These are phyloP conservation scores for Caracal caracal DNA, from an alignment of 2,113 vertebrate genomes.

Conservation along the genomic window DNA sequence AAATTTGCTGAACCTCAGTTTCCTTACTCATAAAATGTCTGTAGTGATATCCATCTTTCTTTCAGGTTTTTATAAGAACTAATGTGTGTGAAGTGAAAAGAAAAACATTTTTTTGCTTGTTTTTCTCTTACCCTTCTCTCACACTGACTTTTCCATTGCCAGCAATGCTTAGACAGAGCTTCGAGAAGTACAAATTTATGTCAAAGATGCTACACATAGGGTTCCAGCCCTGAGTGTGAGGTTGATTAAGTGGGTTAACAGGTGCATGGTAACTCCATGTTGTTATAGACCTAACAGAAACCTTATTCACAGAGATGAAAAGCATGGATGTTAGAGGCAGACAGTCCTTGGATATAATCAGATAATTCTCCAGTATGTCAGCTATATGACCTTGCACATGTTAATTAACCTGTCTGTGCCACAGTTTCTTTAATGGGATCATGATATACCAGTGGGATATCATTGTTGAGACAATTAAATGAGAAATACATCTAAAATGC, in stretches of 20 bases:
- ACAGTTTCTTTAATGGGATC: neutral
- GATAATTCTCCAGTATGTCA: neutral
- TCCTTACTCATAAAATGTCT: neutral
- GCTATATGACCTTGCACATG: neutral
- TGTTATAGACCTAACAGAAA: neutral
- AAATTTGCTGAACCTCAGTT: neutral
- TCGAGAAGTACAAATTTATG: neutral
- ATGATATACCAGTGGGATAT: neutral
- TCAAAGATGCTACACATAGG: neutral
- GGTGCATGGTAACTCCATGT: neutral
- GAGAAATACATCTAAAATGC: neutral
- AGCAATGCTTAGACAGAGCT: neutral
- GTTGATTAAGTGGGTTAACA: neutral
- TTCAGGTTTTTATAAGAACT: neutral
- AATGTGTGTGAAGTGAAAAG: neutral
- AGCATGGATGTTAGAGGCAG: neutral
- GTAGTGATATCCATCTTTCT: neutral
- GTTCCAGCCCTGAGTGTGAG: neutral
- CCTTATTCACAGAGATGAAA: conserved; percentile 24
- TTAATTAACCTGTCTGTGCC: neutral
- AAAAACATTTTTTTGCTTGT: neutral
- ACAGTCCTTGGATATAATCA: neutral
- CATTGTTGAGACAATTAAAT: conserved; percentile 23
- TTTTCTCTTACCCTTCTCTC: conserved; percentile 1
- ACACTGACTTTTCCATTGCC: neutral